Percentiles rank a stretch among this genome's conserved stretches.
phyloP scores from a whole-genome alignment of 2,113 vertebrate genomes.

The Dicentrarchus labrax region DNA sequence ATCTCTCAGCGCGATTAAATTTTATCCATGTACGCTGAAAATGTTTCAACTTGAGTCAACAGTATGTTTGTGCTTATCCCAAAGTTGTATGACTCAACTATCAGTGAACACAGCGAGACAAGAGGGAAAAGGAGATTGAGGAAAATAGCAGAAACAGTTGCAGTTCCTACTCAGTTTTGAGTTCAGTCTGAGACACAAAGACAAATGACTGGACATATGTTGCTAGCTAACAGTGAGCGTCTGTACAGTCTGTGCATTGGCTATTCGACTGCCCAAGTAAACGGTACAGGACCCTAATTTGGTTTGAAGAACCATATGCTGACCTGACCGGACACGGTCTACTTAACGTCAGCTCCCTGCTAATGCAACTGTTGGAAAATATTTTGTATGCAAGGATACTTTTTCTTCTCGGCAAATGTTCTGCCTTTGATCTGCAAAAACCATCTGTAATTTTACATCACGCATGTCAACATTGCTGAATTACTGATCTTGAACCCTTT shows the following conservation, averaged over 20 bases:
- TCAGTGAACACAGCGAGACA: neutral
- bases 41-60: slow-evolving; percentile 7
- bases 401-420: neutral
- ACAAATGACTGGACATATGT: neutral
- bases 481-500: neutral
- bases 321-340: neutral
- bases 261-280: neutral
- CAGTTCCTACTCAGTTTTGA: neutral
- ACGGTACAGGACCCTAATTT: neutral
- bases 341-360: neutral
- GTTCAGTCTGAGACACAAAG: slow-evolving; percentile 11
- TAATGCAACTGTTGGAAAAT: neutral
- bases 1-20: neutral
- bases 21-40: neutral
- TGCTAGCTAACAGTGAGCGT: neutral
- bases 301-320: neutral
- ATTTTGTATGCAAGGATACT: neutral
- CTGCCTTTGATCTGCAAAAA: neutral
- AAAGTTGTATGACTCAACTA: neutral
- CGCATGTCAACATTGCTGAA: neutral
- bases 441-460: neutral
- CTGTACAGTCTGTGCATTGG: neutral
- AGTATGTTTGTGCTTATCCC: neutral
- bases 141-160: neutral
- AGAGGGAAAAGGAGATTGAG: neutral